phyloP scores from a whole-genome alignment of 2,797 vertebrate species.

The Falco naumanni region DNA sequence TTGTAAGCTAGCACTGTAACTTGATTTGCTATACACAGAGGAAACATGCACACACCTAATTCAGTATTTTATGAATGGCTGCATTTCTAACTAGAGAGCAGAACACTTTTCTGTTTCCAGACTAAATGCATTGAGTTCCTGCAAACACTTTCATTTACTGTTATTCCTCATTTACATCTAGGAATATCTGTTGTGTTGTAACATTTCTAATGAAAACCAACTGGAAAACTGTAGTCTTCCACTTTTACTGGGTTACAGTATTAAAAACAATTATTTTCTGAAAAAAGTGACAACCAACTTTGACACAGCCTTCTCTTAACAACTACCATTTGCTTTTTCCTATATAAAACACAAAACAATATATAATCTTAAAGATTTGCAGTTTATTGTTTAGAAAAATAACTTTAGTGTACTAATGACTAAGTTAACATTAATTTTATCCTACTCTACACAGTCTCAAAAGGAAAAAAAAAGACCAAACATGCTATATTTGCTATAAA shows the following conservation, averaged over 20 bases:
- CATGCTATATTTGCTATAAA: background rate
- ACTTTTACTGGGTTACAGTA: background rate
- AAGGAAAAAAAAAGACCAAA: background rate
- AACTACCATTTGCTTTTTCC: background rate
- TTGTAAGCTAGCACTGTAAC: background rate
- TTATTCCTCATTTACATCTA: background rate
- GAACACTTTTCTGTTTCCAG: background rate
- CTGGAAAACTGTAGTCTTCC: background rate
- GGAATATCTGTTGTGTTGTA: background rate
- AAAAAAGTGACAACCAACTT: background rate
- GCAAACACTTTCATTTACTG: background rate
- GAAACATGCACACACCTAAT: background rate
- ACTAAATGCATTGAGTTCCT: background rate
- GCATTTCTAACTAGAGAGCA: background rate
- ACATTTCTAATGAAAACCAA: background rate
- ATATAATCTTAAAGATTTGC: background rate
- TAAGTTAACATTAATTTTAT: too few species aligned
- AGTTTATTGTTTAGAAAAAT: background rate
- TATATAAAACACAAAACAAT: background rate
- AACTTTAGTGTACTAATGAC: background rate
- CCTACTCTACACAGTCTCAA: background rate
- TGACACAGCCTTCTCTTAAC: background rate
- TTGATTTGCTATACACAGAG: background rate
- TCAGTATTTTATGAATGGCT: background rate
- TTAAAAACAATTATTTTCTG: background rate